A percentile compares a stretch with the other conserved stretches of the same genome.
Evolutionary conservation across 1,140 invertebrate species (phyloP).

Genomic region (Wiebesia pumilae): DNA sequence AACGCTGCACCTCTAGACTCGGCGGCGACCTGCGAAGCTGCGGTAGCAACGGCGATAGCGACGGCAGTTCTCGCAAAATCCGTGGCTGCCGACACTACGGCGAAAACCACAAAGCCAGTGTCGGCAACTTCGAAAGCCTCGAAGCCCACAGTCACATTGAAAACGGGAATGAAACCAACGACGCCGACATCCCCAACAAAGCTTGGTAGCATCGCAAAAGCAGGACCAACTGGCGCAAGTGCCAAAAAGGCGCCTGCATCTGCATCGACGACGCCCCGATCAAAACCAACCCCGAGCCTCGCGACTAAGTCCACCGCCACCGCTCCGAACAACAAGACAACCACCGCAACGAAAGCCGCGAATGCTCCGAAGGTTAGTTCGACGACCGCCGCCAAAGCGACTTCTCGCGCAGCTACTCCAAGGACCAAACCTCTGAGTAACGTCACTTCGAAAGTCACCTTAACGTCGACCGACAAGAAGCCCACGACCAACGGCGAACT

Average conservation of each 20-base stretch:
- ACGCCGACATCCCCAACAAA: conserved; percentile 68
- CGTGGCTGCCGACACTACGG: not conserved
- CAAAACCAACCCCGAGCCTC: conserved; percentile 45
- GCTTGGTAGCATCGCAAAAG: conserved; percentile 50
- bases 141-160: conserved; percentile 57
- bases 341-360: conserved; percentile 47
- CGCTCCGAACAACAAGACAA: conserved; percentile 42
- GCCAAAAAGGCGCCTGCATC: conserved; percentile 56
- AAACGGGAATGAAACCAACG: conserved; percentile 61
- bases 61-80: not conserved
- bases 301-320: conserved; percentile 55
- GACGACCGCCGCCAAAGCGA: conserved; percentile 53
- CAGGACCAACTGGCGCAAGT: conserved; percentile 48
- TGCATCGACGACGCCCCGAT: conserved; percentile 34
- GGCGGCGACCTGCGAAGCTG: conserved; percentile 60
- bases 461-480: conserved; percentile 53
- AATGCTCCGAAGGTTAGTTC: conserved; percentile 54
- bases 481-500: conserved; percentile 75
- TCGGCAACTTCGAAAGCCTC: conserved; percentile 57
- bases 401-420: conserved; percentile 35
- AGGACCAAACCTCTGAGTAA: conserved; percentile 40
- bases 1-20: conserved; percentile 51
- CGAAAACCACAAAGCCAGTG: conserved; percentile 57
- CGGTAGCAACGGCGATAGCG: conserved; percentile 55
- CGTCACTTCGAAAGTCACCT: conserved; percentile 63